These are phyloP conservation scores for Pandemis heparana DNA, from an alignment of 2,888 invertebrate species.

Conservation along the genomic window DNA sequence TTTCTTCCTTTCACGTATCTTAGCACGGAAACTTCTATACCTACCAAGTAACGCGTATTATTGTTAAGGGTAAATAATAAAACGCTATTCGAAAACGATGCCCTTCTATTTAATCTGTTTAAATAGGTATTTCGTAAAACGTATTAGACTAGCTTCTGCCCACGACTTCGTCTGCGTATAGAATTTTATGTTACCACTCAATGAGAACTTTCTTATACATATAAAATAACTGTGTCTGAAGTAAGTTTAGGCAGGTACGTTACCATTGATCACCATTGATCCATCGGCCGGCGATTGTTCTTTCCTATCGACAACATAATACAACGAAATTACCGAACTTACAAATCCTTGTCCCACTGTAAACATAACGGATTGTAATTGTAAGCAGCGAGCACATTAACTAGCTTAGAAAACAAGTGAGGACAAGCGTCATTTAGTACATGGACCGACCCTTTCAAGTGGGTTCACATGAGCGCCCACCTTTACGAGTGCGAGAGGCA, in stretches of 20 bases:
- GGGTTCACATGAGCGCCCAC: conserved; percentile 61
- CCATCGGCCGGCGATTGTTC: neutral
- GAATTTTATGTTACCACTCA: too few relatives aligned
- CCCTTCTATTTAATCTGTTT: neutral
- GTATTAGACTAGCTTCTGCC: too few relatives aligned
- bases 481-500: conserved; percentile 53
- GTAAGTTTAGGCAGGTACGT: too few relatives aligned
- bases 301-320: neutral
- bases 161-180: too few relatives aligned
- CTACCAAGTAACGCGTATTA: neutral
- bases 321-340: neutral
- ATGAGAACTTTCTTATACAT: too few relatives aligned
- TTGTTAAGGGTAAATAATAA: neutral
- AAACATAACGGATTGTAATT: conserved; percentile 31
- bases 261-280: too few relatives aligned
- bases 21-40: conserved; percentile 21
- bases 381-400: conserved; percentile 25
- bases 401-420: conserved; percentile 50
- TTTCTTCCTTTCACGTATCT: conserved; percentile 28
- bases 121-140: too few relatives aligned
- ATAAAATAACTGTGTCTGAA: too few relatives aligned
- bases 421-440: conserved; percentile 62
- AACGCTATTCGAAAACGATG: neutral
- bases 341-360: neutral
- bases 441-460: conserved; percentile 67